phyloP scores from a whole-genome alignment of 37 sponge, comb jelly and placozoan species.

The Corticium candelabrum region DNA sequence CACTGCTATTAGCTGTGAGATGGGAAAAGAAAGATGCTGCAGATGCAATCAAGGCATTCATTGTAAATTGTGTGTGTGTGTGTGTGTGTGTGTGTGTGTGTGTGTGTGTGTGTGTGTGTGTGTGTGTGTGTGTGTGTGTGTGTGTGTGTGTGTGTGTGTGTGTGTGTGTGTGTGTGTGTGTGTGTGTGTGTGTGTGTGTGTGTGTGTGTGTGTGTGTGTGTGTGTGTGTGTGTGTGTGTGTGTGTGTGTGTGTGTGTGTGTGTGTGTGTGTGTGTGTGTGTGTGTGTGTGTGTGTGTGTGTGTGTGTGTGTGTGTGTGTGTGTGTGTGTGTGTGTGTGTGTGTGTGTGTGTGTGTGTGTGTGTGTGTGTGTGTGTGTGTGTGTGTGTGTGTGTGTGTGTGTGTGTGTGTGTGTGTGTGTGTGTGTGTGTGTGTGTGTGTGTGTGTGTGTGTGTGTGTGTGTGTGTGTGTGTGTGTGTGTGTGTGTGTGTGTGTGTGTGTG shows the following conservation, averaged over 20 bases:
- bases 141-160: slow-evolving; percentile 30
- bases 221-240: slow-evolving; percentile 33
- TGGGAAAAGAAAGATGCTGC: too few species aligned
- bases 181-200: slow-evolving; percentile 26
- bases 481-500: slow-evolving; percentile 35
- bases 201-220: slow-evolving; percentile 26
- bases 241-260: slow-evolving; percentile 33
- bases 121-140: slow-evolving; percentile 31
- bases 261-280: slow-evolving; percentile 33
- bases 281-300: slow-evolving; percentile 32
- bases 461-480: slow-evolving; percentile 36
- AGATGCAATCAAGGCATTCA: too few species aligned
- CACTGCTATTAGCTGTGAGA: too few species aligned
- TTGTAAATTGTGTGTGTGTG: too few species aligned
- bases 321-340: slow-evolving; percentile 20
- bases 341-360: slow-evolving; percentile 20
- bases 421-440: slow-evolving; percentile 27
- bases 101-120: slow-evolving; percentile 19
- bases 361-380: slow-evolving; percentile 20
- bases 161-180: slow-evolving; percentile 33
- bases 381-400: slow-evolving; percentile 20
- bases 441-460: slow-evolving; percentile 36
- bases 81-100: slow-evolving; percentile 9
- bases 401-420: slow-evolving; percentile 20
- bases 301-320: slow-evolving; percentile 20